Evolutionary conservation across 2,797 vertebrate genomes (phyloP), one percentile per base, ranked within the genome.

Genomic region (Carapus acus): DNA sequence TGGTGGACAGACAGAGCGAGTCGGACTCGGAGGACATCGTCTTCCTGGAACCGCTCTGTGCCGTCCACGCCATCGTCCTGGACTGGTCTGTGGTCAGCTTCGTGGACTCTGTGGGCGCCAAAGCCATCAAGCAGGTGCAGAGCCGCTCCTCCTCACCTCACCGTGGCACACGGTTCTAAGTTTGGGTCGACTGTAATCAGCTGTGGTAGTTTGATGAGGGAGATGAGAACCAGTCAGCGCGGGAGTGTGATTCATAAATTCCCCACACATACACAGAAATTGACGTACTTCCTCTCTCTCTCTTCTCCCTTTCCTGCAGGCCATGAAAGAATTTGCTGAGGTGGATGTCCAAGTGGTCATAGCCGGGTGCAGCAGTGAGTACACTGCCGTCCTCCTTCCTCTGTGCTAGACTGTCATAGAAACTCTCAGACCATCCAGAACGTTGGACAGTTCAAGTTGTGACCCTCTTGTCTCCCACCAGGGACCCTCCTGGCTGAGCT

Each of bases 21-120:
- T 52, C 69, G 0, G 74, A 78, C 38, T 79, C 78, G 0, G 90
- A 92, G 48, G 89, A 91, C 15, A 49, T 68, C 0, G 57, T 85
- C 19, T 91, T 93, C 61, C 80, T 94, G 42, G 73, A 84, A 7
- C 78, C 82, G 0, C 59, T 81, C 21, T 22, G 74, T 6, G 52
- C 76, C 0, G 24, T 92, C 57, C 91, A 89, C 70, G 85, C 87
- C 43, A 57, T 98, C 76, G 79, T 98, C 73, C 84, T 98, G 78
- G 96, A 98, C 85, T 94, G 96, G 65, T 87, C 90, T 0, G 80
- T 90, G 0, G 90, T 89, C 70, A 92, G 88, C 83, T 98, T 98
- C 66, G 84, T 96, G 5, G 96, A 98, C 81, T 94, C 93, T 0
- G 94, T 97, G 38, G 95, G 92, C 73, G 92, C 88, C 15, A 98